Percentiles rank a stretch among this genome's conserved stretches.
Conservation (phyloP, 2,797 vertebrate species). For the Etheostoma nigrum region DNA sequence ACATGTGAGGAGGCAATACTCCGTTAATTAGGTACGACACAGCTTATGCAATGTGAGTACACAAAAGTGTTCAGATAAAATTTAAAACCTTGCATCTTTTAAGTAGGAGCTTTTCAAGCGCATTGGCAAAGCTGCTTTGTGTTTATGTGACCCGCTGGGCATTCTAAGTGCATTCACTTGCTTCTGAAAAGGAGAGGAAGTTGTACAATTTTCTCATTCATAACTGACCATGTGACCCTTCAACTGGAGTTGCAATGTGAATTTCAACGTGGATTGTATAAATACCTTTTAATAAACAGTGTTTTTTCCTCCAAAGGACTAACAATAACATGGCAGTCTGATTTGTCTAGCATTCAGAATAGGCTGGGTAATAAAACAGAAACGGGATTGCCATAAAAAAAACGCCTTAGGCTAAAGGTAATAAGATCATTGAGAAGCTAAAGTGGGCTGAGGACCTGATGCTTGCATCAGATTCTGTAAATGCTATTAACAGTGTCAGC, state of each 20-base stretch:
- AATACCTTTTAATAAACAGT: too few relatives aligned
- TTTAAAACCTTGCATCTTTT: neutral
- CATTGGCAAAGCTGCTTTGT: neutral
- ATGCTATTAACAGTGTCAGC: neutral
- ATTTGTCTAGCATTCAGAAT: neutral
- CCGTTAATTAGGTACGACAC: neutral
- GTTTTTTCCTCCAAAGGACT: neutral
- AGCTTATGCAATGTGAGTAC: slow-evolving; percentile 6
- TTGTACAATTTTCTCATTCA: slow-evolving; percentile 30
- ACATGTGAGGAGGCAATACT: neutral
- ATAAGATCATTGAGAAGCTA: too few relatives aligned
- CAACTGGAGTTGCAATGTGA: neutral
- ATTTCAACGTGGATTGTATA: too few relatives aligned
- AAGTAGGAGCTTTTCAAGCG: slow-evolving; percentile 14
- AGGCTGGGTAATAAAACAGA: too few relatives aligned
- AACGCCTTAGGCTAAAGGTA: too few relatives aligned
- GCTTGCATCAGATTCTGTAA: neutral
- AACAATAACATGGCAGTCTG: neutral
- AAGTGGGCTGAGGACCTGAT: neutral
- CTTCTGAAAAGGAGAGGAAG: slow-evolving; percentile 20
- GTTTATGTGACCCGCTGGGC: neutral
- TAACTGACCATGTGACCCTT: slow-evolving; percentile 29
- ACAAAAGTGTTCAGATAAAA: slow-evolving; percentile 6
- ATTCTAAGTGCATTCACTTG: slow-evolving; percentile 19
- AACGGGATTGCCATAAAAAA: too few relatives aligned